Evolutionary conservation across 1,140 invertebrate genomes (phyloP), one percentile per base, ranked within the genome.

Genomic region (Lordiphosa stackelbergi): DNA sequence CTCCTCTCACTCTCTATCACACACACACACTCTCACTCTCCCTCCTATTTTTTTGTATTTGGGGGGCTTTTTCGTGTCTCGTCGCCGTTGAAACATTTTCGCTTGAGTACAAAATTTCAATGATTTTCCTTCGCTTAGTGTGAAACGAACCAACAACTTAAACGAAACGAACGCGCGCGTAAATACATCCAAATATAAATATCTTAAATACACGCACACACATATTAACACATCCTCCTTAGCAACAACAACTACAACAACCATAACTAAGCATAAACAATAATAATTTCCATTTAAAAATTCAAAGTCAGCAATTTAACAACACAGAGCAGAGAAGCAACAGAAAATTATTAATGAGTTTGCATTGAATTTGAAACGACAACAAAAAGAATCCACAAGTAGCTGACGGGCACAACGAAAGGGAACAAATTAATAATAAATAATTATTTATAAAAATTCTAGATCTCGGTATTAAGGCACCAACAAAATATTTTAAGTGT

Each of bases 111-210:
- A 75, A 70, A 72, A 56, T 64, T 81, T 79, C 66, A 81, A 74
- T 81, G 77, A 75, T 74, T 79, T 71, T 62, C 57, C 41, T 57
- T 63, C 53, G 55, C 63, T 74, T 58, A 81, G 77, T 81, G 77
- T 81, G 77, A 81, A 81, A 81, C 77, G 77, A 81, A 81, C 77
- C 77, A 81, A 81, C 72, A 81, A 83, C 72, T 60, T 52, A 81
- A 81, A 81, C 77, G 77, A 81, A 81, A 81, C 77, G 77, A 81
- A 81, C 77, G 77, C 77, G 77, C 79, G 69, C 78, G 77, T 69
- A 63, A 56, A 60, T 64, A 46, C 16, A 53, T 36, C 53, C 55
- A 66, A 63, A 59, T 28, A 35, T 53, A 58, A 35, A 45, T 48
- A 64, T 66, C 28, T 31, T 9, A 40, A 54, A 65, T 51, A 55